Conservation (phyloP, 2,888 invertebrate species). For the Anorthoa munda region DNA sequence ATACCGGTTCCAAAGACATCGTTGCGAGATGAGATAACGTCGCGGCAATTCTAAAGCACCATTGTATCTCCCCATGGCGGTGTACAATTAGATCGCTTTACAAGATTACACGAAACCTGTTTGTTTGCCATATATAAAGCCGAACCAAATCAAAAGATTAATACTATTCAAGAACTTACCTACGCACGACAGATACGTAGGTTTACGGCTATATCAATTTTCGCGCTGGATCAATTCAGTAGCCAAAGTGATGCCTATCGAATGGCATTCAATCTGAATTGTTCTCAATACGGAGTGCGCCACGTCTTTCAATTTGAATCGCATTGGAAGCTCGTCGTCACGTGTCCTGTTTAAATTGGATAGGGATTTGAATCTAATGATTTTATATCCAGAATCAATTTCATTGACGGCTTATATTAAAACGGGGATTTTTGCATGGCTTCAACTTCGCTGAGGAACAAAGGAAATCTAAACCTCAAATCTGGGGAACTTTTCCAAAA, state of each 20-base stretch:
- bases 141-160: slow-evolving; percentile 7
- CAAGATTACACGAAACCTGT: slow-evolving; percentile 30
- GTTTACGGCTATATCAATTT: slow-evolving; percentile 27
- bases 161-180: background rate
- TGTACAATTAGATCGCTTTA: slow-evolving; percentile 41
- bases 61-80: slow-evolving; percentile 36
- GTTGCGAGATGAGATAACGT: slow-evolving; percentile 56
- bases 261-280: slow-evolving; percentile 59
- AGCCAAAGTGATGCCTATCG: slow-evolving; percentile 46
- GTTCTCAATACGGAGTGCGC: slow-evolving; percentile 55
- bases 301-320: slow-evolving; percentile 57
- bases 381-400: slow-evolving; percentile 28
- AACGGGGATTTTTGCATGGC: slow-evolving; percentile 7
- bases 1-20: slow-evolving; percentile 32
- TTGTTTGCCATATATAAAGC: slow-evolving; percentile 27
- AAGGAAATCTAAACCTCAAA: slow-evolving; percentile 25
- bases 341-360: slow-evolving; percentile 41
- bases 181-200: background rate
- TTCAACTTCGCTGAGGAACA: slow-evolving; percentile 13
- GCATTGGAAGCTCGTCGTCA: slow-evolving; percentile 39
- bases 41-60: slow-evolving; percentile 40
- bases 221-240: slow-evolving; percentile 37
- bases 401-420: slow-evolving; percentile 15
- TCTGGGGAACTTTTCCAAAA: slow-evolving; percentile 27
- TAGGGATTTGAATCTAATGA: slow-evolving; percentile 52